Base-by-base conservation (phyloP, 2,113 vertebrate genomes). In the Sclerurus mexicanus region DNA sequence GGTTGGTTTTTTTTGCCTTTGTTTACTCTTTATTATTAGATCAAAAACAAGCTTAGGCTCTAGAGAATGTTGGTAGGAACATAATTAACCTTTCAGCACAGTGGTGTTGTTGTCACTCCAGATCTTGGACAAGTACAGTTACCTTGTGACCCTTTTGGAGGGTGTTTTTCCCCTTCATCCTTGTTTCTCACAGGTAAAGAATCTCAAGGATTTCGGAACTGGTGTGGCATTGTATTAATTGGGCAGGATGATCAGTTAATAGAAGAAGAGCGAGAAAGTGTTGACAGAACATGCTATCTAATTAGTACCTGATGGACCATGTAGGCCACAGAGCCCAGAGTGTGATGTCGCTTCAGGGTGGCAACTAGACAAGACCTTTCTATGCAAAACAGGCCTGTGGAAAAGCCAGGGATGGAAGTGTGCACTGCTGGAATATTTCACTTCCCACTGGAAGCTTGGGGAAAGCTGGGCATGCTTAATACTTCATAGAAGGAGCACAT, bases 201-300 rank as follows among this genome's bases (percentile, higher is more conserved):
- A 92, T 93, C 91, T 95, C 52, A 62, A 94, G 89, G 95, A 97
- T 94, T 96, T 95, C 74, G 78, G 76, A 93, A 81, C 67, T 88
- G 52, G 31, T 90, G 82, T 87, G 91, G 83, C 94, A 85, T 92
- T 97, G 89, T 96, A 98, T 97, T 98, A 98, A 95, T 95, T 96
- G 95, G 96, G 97, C 96, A 98, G 96, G 97, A 87, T 95, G 98
- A 98, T 98, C 97, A 98, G 69, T 98, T 98, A 98, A 97, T 97
- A 96, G 95, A 96, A 96, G 80, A 96, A 85, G 93, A 97, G 94
- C 96, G 95, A 84, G 94, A 63, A 97, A 96, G 96, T 76, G 85
- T 97, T 98, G 97, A 98, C 97, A 98, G 98, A 98, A 97, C 97
- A 97, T 74, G 85, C 92, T 93, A 39, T 84, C 96, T 98, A 98